phyloP scores from a whole-genome alignment of 2,797 vertebrate genomes.

The Peromyscus melanophrys region DNA sequence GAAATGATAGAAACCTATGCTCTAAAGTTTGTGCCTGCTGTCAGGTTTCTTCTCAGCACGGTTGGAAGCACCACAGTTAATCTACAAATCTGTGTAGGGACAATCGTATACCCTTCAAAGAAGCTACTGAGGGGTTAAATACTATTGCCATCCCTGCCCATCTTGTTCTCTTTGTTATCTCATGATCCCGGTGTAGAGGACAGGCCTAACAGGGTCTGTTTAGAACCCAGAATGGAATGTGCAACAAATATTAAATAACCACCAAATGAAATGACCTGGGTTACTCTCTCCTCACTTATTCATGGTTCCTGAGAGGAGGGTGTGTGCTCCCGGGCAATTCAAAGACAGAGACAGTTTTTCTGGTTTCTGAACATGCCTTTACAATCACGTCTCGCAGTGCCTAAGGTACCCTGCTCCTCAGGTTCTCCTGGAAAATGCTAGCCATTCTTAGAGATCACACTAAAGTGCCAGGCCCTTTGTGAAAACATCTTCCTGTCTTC shows the following conservation, averaged over 20 bases:
- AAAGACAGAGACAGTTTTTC: neutral
- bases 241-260: conserved; percentile 50
- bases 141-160: conserved; percentile 45
- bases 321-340: neutral
- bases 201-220: conserved; percentile 8
- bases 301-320: neutral
- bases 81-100: conserved; percentile 62
- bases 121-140: conserved; percentile 53
- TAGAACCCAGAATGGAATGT: neutral
- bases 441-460: neutral
- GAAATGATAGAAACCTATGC: conserved; percentile 32
- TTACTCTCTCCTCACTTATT: conserved; percentile 11
- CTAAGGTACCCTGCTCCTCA: neutral
- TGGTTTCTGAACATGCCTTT: neutral
- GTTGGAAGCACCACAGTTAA: conserved; percentile 39
- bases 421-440: neutral
- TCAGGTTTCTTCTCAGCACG: conserved; percentile 27
- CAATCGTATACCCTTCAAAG: neutral
- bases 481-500: neutral
- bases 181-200: neutral
- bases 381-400: neutral
- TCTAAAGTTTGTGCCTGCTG: conserved; percentile 33
- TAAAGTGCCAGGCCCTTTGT: neutral
- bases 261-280: neutral
- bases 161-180: conserved; percentile 61